Evolutionary conservation across 2,113 vertebrate genomes (phyloP), one percentile per base, ranked within the genome.

Genomic region (Turnix velox): DNA sequence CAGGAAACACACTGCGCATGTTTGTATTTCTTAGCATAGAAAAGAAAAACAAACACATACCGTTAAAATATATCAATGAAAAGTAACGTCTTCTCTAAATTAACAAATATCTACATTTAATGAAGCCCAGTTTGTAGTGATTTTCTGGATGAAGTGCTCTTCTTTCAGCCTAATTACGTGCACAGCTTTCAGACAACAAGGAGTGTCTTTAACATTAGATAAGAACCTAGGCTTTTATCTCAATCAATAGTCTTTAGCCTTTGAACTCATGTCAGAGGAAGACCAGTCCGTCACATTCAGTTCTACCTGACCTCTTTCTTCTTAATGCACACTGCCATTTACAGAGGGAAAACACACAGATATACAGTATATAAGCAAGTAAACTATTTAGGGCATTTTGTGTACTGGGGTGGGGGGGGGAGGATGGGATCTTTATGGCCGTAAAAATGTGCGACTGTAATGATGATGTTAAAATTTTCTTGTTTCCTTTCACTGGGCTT

Each of bases 401-500:
- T 71, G 46, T 96, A 87, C 12, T 1, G 73, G 43, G 16, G 43
- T 10, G 43, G 51, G 52, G 86, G 79, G 80, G 51, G 52, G 86
- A 77, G 80, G 63, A 95, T 85, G 91, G 75, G 91, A 94, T 91
- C 87, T 94, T 98, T 97, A 97, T 72, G 94, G 96, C 94, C 95
- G 96, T 93, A 97, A 97, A 98, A 97, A 97, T 97, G 96, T 98
- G 98, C 97, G 97, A 96, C 96, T 98, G 97, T 98, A 98, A 98
- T 98, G 98, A 98, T 98, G 98, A 99, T 99, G 98, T 98, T 98
- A 98, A 97, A 98, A 98, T 98, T 98, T 98, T 92, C 98, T 97
- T 98, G 97, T 98, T 98, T 98, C 98, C 97, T 98, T 97, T 98
- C 97, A 97, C 96, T 97, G 97, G 96, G 97, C 98, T 98, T 98